phyloP scores from a whole-genome alignment of 2,113 vertebrate genomes.

The Bubo blakistoni region DNA sequence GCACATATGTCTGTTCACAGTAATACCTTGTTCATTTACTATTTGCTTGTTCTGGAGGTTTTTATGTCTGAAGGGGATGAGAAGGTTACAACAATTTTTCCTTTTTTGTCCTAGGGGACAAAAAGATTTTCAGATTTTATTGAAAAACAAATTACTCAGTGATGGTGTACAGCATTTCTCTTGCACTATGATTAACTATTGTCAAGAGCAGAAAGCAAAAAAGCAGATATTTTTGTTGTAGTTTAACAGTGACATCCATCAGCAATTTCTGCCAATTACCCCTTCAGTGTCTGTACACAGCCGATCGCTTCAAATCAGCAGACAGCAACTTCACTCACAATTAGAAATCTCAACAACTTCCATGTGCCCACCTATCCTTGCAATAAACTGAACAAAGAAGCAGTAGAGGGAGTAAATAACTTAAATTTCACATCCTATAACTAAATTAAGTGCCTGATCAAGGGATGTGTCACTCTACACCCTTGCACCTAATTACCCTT shows the following conservation, averaged over 20 bases:
- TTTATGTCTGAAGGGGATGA: neutral
- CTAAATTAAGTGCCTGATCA: neutral
- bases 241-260: slow-evolving; percentile 22
- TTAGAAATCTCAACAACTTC: neutral
- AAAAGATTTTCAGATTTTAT: slow-evolving; percentile 6
- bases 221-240: neutral
- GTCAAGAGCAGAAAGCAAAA: neutral
- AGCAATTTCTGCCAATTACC: slow-evolving; percentile 36
- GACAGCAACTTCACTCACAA: neutral
- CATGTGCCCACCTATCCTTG: neutral
- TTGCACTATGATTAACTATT: slow-evolving; percentile 27
- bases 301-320: neutral
- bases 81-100: neutral
- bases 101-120: neutral
- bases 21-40: neutral
- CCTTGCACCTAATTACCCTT: neutral
- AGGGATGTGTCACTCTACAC: neutral
- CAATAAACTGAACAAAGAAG: neutral
- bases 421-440: neutral
- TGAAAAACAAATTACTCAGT: slow-evolving; percentile 49
- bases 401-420: neutral
- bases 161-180: neutral
- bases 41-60: neutral
- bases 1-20: neutral
- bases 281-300: neutral